phyloP scores from a whole-genome alignment of 2,113 vertebrate species.

The Lepus timidus region DNA sequence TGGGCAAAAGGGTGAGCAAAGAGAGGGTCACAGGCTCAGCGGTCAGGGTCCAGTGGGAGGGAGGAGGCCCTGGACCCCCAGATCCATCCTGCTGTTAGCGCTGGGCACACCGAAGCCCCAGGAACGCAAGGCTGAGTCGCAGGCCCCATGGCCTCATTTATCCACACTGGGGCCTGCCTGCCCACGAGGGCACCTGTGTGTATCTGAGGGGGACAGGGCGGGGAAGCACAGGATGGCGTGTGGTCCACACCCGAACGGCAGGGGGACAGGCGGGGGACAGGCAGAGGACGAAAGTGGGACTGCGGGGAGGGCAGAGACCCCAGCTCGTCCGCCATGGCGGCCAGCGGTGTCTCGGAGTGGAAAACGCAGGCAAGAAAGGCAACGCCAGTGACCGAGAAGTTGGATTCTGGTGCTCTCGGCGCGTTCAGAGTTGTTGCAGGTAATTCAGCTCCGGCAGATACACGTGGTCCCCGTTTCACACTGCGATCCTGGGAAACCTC shows the following conservation, averaged over 20 bases:
- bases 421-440: background rate
- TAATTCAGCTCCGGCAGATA: background rate
- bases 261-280: background rate
- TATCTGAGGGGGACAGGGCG: background rate
- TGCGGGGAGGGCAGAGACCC: background rate
- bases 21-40: background rate
- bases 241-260: too few species aligned
- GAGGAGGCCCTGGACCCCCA: background rate
- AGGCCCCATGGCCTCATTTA: background rate
- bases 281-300: rapidly evolving
- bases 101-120: background rate
- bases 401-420: background rate
- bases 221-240: rapidly evolving
- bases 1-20: background rate
- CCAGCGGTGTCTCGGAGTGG: rapidly evolving
- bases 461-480: background rate
- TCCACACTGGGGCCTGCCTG: background rate
- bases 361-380: background rate
- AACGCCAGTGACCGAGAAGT: background rate
- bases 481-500: background rate
- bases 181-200: background rate
- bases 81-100: background rate
- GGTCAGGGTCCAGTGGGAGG: background rate
- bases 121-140: background rate
- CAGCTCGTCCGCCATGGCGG: background rate